Evolutionary conservation across 2,888 invertebrate species (phyloP), one percentile per base, ranked within the genome.

Genomic region (Drosophila limbata): DNA sequence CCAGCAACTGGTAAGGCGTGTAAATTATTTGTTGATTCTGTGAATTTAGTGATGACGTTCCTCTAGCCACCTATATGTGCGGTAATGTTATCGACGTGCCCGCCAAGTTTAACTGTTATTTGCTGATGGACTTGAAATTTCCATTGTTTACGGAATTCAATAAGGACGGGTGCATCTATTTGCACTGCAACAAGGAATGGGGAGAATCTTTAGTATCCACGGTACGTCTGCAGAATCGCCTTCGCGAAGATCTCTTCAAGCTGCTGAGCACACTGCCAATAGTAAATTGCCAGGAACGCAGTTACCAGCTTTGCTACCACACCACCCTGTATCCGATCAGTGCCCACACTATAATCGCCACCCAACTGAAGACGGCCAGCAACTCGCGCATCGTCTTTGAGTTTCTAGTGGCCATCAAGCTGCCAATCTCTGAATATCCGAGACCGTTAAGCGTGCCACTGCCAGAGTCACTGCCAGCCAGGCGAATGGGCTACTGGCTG

Each of bases 251-350:
- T 37, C 44, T 71, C 11, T 1, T 3, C 10, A 13, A 10, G 0
- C 5, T 69, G 35, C 25, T 69, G 13, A n/a, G n/a, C 5, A 0
- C 17, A 0, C 10, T n/a, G 28, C 63, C 70, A 17, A 35, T 10
- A 10, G n/a, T 69, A 1, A 48, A 21, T 0, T 63, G 62, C 39
- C 15, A 51, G 1, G 53, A 42, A 10, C 50, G 47, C 31, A 69
- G 17, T n/a, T 70, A 70, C 19, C 33, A 53, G 6, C 6, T 70
- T 13, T 69, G 70, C 19, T 70, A 69, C 25, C 70, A 70, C 13
- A 63, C 69, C 4, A 37, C 52, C 2, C 4, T n/a, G 0, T 63
- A 69, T 62, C 70, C 69, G 2, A 42, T 70, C 39, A 69, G 70
- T 11, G 15, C 55, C 1, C 70, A 70, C 15, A 57, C 47, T 4